Percentiles rank a stretch among this genome's conserved stretches.
phyloP scores from a whole-genome alignment of 2,113 vertebrate genomes.

The Lamprotornis superbus region DNA sequence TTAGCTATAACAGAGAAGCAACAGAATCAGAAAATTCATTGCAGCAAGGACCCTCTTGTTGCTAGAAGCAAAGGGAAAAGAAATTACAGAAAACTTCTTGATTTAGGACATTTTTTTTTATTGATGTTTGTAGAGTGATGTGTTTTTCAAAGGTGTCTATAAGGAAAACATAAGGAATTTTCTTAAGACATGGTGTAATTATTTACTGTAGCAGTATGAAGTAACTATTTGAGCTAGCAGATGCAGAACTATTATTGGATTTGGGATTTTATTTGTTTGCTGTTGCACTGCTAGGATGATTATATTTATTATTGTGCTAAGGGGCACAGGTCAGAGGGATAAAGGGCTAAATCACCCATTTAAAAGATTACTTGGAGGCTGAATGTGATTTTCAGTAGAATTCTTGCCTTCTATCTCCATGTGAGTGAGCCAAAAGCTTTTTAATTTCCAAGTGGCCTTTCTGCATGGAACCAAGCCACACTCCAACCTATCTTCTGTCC shows the following conservation, averaged over 20 bases:
- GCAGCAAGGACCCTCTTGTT: not conserved
- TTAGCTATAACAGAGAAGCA: not conserved
- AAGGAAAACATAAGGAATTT: not conserved
- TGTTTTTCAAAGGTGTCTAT: not conserved
- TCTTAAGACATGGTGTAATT: not conserved
- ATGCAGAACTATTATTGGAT: not conserved
- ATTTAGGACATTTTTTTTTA: not conserved
- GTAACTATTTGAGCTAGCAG: not conserved
- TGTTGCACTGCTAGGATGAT: not conserved
- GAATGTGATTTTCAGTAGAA: not conserved
- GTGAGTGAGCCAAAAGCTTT: not conserved
- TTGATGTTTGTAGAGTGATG: not conserved
- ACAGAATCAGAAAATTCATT: not conserved
- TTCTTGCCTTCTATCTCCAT: not conserved
- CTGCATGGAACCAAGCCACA: not conserved
- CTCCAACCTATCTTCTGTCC: not conserved
- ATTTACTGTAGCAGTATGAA: not conserved
- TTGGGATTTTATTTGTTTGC: not conserved
- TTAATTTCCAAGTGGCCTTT: not conserved
- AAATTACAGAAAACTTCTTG: not conserved
- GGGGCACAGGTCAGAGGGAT: not conserved
- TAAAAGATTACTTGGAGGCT: not conserved
- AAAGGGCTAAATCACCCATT: not conserved
- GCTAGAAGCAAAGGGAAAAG: not conserved
- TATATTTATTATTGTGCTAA: not conserved